Evolutionary conservation across 2,113 vertebrate genomes (phyloP), one percentile per base, ranked within the genome.

Genomic region (Dicentrarchus labrax): DNA sequence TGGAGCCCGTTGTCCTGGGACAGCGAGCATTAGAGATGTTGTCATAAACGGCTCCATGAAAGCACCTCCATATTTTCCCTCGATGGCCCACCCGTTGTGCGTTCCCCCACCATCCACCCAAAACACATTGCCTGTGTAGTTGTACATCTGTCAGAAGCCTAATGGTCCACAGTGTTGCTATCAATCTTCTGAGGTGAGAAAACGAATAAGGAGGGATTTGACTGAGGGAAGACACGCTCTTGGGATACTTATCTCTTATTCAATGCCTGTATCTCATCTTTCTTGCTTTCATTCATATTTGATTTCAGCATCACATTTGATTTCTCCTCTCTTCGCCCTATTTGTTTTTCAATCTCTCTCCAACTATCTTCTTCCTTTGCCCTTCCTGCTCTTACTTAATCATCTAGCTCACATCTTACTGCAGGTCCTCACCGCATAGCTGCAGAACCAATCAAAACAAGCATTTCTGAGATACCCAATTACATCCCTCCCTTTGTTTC

Each of bases 1-100:
- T 85, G 68, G 60, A 83, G 80, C 57, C 30, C 43, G 45, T 54
- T 69, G 84, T 83, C 80, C 75, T 50, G 61, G 76, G 83, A 88
- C 57, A 39, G 60, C 24, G n/a, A 78, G 66, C 21, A 24, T 77
- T 74, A 76, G 65, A 80, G 72, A 70, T 68, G 53, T 77, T 80
- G 81, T 82, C 84, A 79, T 80, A 83, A 87, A 84, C 11, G 78
- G 56, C 64, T 83, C 61, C 51, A 48, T 56, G 43, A 86, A 86
- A 89, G 83, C 76, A 21, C 64, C 5, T 56, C 19, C 47, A 47
- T 51, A 30, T 83, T 82, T 80, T 36, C 59, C 76, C 66, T 9
- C 0, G 43, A 48, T 41, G 39, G 72, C 62, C 62, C 82, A 41
- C 80, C 84, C 38, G 6, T 72, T 1, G 9, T 36, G n/a, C 0